Percentiles rank a stretch among this genome's conserved stretches.
These are phyloP conservation scores for Mus pahari DNA, from an alignment of 2,113 vertebrate species.

Conservation along the genomic window DNA sequence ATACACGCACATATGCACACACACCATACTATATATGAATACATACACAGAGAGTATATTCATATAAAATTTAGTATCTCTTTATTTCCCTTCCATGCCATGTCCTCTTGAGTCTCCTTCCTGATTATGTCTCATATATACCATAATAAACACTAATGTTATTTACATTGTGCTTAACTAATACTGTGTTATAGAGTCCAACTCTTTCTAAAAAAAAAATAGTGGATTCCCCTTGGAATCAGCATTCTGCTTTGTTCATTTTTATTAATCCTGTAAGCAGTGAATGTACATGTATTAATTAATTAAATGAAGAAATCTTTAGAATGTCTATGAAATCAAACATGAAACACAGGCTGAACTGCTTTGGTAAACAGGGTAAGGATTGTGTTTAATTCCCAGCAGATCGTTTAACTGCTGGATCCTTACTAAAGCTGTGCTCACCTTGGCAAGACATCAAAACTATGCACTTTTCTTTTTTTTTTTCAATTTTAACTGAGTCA, in stretches of 20 bases:
- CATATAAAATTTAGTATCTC: neutral
- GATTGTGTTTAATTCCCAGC: neutral
- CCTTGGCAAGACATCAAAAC: neutral
- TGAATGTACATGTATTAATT: neutral
- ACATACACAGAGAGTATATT: neutral
- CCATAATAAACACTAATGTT: neutral
- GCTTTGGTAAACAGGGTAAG: conserved; percentile 14
- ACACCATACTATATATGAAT: neutral
- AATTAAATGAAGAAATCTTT: conserved; percentile 30
- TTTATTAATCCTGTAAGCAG: conserved; percentile 14
- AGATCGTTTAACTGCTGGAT: neutral
- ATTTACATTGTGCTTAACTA: neutral
- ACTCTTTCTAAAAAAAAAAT: neutral
- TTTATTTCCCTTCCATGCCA: neutral
- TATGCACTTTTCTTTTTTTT: neutral
- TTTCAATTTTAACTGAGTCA: neutral
- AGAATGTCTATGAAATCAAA: neutral
- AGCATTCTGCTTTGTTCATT: neutral
- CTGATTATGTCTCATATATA: neutral
- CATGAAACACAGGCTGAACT: neutral
- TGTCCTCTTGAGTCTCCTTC: neutral
- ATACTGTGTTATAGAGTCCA: neutral
- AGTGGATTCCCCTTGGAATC: neutral
- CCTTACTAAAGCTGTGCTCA: neutral
- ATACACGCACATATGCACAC: neutral